phyloP scores from a whole-genome alignment of 2,797 vertebrate species.

The Rhinophrynus dorsalis region DNA sequence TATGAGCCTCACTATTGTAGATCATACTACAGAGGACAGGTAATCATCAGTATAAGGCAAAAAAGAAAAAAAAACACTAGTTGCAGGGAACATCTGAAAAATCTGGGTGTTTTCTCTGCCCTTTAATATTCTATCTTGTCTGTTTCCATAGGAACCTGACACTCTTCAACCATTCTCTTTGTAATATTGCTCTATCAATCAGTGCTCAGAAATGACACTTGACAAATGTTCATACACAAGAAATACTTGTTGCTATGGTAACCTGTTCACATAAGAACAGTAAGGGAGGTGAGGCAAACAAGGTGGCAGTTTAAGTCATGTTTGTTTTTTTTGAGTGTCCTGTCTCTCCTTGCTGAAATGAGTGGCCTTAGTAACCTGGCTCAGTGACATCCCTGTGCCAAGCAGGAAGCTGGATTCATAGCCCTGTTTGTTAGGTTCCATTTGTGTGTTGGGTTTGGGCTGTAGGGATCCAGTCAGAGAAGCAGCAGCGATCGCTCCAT shows the following conservation, averaged over 20 bases:
- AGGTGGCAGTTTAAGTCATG: not conserved
- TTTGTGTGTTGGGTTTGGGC: conserved; percentile 12
- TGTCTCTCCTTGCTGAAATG: conserved; percentile 31
- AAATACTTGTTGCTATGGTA: conserved; percentile 1
- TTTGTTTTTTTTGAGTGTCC: conserved; percentile 13
- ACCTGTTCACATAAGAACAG: not conserved
- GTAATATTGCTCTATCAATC: not conserved
- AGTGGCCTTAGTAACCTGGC: conserved; percentile 36
- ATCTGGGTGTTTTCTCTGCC: not conserved
- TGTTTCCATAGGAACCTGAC: conserved; percentile 3
- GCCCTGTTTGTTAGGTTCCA: conserved; percentile 26
- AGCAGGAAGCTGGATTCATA: conserved; percentile 35
- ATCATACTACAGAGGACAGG: too few species aligned
- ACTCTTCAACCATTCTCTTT: conserved; percentile 2
- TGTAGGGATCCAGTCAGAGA: conserved; percentile 37
- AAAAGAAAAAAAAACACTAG: not conserved
- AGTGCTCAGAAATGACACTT: not conserved
- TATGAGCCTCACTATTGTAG: too few species aligned
- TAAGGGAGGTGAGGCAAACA: not conserved
- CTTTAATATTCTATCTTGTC: too few species aligned
- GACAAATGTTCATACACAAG: not conserved
- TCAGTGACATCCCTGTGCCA: conserved; percentile 34
- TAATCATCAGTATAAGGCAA: too few species aligned
- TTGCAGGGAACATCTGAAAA: not conserved
- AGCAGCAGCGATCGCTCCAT: conserved; percentile 43